Evolutionary conservation across 2,797 vertebrate species (phyloP).

Genomic region (Enteromius thamalakanensis): DNA sequence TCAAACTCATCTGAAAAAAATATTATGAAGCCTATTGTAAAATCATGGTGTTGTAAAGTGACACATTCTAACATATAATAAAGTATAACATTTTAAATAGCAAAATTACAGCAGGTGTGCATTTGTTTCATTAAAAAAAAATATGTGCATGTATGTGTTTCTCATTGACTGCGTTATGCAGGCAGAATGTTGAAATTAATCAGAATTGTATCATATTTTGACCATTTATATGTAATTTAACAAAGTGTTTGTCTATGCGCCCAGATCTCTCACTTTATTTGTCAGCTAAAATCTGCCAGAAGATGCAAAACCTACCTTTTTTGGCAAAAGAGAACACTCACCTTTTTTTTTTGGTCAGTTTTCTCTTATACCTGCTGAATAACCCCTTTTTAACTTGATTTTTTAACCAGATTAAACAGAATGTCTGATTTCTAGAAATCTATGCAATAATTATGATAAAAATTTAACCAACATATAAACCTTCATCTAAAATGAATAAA

Average conservation of each 20-base stretch:
- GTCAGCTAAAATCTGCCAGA: background rate
- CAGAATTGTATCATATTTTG: background rate
- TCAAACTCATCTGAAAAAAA: slow-evolving; percentile 10
- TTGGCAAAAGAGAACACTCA: background rate
- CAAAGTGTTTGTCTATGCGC: background rate
- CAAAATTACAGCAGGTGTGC: background rate
- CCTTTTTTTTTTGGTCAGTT: background rate
- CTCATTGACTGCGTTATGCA: background rate
- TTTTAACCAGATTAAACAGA: background rate
- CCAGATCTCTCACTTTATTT: background rate
- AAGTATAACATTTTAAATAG: background rate
- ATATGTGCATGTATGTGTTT: too few relatives aligned
- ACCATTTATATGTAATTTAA: background rate
- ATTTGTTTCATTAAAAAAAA: background rate
- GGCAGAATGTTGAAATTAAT: background rate
- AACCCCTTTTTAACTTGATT: background rate
- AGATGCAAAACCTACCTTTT: background rate
- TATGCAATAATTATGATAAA: background rate
- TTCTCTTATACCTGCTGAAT: background rate
- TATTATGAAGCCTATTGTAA: background rate
- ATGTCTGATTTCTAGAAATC: background rate
- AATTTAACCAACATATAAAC: background rate
- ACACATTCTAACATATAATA: background rate
- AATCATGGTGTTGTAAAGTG: background rate
- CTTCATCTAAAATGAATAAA: background rate